Conservation (phyloP, 2,113 vertebrate genomes). For the Ondatra zibethicus region DNA sequence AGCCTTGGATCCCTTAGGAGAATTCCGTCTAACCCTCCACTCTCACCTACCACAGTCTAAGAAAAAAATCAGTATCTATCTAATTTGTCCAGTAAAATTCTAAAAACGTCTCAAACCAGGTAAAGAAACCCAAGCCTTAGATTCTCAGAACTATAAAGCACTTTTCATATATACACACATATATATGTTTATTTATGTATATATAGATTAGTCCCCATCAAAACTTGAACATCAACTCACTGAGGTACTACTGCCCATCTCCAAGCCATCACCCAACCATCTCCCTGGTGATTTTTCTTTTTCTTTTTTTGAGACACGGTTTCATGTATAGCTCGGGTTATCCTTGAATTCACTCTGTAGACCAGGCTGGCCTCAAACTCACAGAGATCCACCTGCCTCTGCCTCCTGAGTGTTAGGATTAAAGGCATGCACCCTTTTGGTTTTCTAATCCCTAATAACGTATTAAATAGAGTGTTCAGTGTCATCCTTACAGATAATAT, state of each 20-base stretch:
- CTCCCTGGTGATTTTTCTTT: not conserved
- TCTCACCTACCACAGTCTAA: not conserved
- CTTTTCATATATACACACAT: not conserved
- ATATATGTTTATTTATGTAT: not conserved
- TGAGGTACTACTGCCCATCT: not conserved
- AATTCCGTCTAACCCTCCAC: not conserved
- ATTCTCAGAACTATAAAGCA: conserved; percentile 39
- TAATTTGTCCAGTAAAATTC: not conserved
- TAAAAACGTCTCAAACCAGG: conserved; percentile 16
- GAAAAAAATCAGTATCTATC: conserved; percentile 8
- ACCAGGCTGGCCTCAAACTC: not conserved
- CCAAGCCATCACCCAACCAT: not conserved
- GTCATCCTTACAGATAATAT: conserved; percentile 36
- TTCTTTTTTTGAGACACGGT: not conserved
- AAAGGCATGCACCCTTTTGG: not conserved
- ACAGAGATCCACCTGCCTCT: not conserved
- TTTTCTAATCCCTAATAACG: not conserved
- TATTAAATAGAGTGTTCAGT: conserved; percentile 27
- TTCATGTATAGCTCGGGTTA: not conserved
- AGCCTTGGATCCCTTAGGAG: not conserved
- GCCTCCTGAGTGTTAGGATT: not conserved
- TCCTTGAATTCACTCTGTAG: not conserved
- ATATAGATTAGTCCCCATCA: not conserved
- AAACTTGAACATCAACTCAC: not conserved
- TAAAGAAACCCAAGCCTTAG: not conserved